Evolutionary conservation across 2,888 invertebrate species (phyloP).

Genomic region (Eristalinus sepulchralis): DNA sequence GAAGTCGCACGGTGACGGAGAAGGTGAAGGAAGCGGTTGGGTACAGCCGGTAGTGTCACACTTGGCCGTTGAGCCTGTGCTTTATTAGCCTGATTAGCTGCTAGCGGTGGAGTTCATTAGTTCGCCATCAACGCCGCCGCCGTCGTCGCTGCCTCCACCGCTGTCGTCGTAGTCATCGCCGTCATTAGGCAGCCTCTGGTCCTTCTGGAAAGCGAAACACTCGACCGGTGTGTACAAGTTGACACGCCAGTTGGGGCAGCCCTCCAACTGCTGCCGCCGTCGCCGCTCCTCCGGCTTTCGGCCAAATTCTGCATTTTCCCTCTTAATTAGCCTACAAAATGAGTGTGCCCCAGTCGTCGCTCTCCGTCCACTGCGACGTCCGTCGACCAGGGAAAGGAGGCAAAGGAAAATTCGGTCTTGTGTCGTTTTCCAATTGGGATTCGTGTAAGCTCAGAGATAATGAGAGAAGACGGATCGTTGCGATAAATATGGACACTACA

Average conservation of each 20-base stretch:
- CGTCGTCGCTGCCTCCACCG: slow-evolving; percentile 22
- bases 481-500: slow-evolving; percentile 60
- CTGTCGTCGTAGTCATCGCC: not conserved
- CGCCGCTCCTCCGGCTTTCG: slow-evolving; percentile 25
- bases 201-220: slow-evolving; percentile 4
- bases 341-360: slow-evolving; percentile 26
- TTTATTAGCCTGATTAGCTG: slow-evolving; percentile 71
- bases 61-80: slow-evolving; percentile 61
- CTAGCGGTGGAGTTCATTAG: slow-evolving; percentile 69
- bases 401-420: slow-evolving; percentile 40
- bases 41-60: slow-evolving; percentile 45
- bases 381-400: not conserved
- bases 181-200: slow-evolving; percentile 35
- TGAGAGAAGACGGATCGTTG: slow-evolving; percentile 65
- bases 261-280: not conserved
- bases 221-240: not conserved
- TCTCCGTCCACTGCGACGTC: too few species aligned
- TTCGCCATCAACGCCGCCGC: slow-evolving; percentile 34
- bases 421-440: slow-evolving; percentile 63
- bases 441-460: slow-evolving; percentile 68
- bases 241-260: slow-evolving; percentile 56
- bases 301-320: slow-evolving; percentile 65
- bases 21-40: not conserved
- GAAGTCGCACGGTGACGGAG: not conserved
- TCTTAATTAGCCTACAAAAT: slow-evolving; percentile 70